These are phyloP conservation scores for Scaptomyza hsui DNA, from an alignment of 1,140 invertebrate species.

Conservation along the genomic window DNA sequence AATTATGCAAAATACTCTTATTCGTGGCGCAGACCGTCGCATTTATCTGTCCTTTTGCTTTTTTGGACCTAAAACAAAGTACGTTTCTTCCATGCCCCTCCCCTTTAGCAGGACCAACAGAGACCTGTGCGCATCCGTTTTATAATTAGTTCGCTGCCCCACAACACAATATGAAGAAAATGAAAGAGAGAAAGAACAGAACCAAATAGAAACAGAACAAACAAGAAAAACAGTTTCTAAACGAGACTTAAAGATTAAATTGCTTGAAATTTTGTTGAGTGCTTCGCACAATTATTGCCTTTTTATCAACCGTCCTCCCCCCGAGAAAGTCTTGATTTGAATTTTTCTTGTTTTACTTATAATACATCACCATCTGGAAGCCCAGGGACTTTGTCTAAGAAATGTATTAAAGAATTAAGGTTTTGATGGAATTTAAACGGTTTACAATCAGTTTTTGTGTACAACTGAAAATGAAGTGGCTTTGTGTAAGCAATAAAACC, in stretches of 20 bases:
- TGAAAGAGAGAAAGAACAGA: not conserved
- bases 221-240: conserved; percentile 62
- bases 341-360: conserved; percentile 1
- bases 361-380: conserved; percentile 5
- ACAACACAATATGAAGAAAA: conserved; percentile 22
- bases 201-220: conserved; percentile 1
- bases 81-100: not conserved
- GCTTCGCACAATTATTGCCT: conserved; percentile 56
- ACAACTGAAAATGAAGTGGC: too few species aligned
- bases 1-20: conserved; percentile 83
- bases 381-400: too few species aligned
- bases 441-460: too few species aligned
- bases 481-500: too few species aligned
- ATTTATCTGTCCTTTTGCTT: conserved; percentile 74
- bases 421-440: too few species aligned
- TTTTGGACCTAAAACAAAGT: conserved; percentile 58
- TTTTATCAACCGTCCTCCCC: conserved; percentile 7
- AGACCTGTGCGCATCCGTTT: conserved; percentile 65
- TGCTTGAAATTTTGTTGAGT: conserved; percentile 71
- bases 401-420: too few species aligned
- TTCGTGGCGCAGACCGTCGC: conserved; percentile 71
- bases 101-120: conserved; percentile 2
- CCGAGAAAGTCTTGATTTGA: conserved; percentile 37
- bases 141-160: conserved; percentile 71
- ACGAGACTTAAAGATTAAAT: conserved; percentile 79